Evolutionary conservation across 1,140 invertebrate species (phyloP), one percentile per base, ranked within the genome.

Genomic region (Contarinia nasturtii): DNA sequence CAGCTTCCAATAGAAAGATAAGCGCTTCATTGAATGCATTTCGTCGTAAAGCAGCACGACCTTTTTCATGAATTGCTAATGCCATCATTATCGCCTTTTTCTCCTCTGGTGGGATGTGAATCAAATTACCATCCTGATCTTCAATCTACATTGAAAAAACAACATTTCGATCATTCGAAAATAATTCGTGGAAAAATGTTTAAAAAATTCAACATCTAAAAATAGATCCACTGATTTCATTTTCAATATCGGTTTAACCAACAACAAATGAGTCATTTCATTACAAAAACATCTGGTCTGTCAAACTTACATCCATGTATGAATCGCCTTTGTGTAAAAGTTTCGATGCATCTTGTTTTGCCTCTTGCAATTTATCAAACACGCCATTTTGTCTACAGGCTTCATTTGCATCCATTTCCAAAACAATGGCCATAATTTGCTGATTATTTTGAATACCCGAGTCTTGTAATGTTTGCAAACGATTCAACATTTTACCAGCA

Each of bases 1-100:
- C 82, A 17, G 82, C 80, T 58, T 86, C 83, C 12, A 86, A 59
- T 7, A 86, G 66, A 47, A 84, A 67, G 1, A 85, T 66, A 1
- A 87, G 58, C 1, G 82, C 79, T 38, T 77, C 69, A 2, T 77
- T 65, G 56, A 75, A 78, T 51, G 85, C 72, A 49, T 75, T 70
- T 27, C 65, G 63, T 49, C 75, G 76, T 51, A 84, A 60, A 1
- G 77, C 75, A 17, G 72, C 63, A 46, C 77, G 65, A 0, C 82
- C 83, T 53, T 82, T 80, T 63, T 86, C 82, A 61, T 86, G 80
- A 33, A 84, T 65, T 7, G 81, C 74, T 67, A 87, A 73, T 0
- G 80, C 83, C 8, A 82, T 68, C 40, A 80, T 68, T 17, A 88
- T 59, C 0, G 78, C 69, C 51, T 75, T 71, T 49, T 70, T 72